Base-by-base conservation (phyloP, 1,140 invertebrate genomes). In the Catajapyx aquilonaris region DNA sequence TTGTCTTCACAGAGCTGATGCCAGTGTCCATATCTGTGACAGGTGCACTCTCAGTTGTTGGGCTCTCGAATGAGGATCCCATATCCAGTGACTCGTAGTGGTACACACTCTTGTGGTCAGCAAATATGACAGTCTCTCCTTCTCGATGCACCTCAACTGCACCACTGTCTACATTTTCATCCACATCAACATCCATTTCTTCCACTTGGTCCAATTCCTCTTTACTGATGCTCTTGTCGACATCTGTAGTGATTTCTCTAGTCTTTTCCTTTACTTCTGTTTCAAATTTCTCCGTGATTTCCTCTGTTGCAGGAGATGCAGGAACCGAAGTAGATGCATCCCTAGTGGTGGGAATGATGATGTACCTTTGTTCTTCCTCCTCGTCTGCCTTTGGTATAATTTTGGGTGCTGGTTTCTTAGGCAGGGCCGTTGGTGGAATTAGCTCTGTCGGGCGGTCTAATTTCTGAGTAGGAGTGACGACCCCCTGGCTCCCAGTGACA, bases 21-120 rank as follows among this genome's bases (percentile, higher is more conserved):
- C 62, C 62, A 10, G 62, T 64, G 44, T 65, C 62, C 10, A 57
- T 57, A 28, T 9, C 61, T 52, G 37, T 60, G 56, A n/a, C 20
- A 32, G n/a, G 61, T 62, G 48, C 43, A 49, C 61, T 64, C 34
- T 56, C 63, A n/a, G 57, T 60, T 13, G 45, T 42, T 5, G 60
- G 54, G 17, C 58, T 61, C 25, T 55, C 50, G 30, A 47, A 38
- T 20, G 50, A 52, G 19, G 49, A 50, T 19, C 43, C 44, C 5
- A 50, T 48, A 20, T 49, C 52, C 20, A 48, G 33, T 18, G 51
- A 51, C 31, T 61, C 57, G 39, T 63, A 63, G 10, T 52, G 48
- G 39, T 61, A 62, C 11, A 64, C 45, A 41, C 57, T 54, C 48
- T 61, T 61, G 30, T 55, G 60, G 4, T 52, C 55, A 38, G 58